Conservation (phyloP, 2,113 vertebrate genomes). For the Meleagris gallopavo region DNA sequence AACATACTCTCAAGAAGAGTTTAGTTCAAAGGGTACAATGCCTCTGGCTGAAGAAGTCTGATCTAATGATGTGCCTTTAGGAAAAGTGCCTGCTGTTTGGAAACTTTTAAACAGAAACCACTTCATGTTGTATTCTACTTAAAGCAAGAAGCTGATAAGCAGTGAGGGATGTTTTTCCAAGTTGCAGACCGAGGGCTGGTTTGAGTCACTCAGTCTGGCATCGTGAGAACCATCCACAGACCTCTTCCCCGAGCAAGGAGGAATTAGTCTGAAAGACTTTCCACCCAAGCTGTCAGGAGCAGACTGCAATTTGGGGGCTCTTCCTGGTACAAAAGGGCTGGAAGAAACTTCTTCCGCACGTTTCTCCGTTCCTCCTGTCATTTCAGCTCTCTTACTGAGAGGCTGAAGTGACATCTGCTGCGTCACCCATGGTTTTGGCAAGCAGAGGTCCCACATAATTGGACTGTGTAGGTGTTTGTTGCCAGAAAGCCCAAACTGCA, state of each 20-base stretch:
- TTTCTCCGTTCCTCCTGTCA: neutral
- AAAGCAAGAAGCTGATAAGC: neutral
- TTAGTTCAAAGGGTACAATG: neutral
- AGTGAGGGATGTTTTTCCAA: neutral
- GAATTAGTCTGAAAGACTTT: neutral
- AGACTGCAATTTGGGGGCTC: fast-evolving
- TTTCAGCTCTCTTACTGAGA: neutral
- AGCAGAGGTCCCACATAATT: fast-evolving
- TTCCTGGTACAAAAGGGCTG: neutral
- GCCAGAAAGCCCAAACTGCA: neutral
- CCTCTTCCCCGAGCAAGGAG: fast-evolving
- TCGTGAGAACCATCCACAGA: neutral
- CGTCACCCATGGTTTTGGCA: neutral
- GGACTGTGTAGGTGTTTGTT: fast-evolving
- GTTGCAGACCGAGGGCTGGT: fast-evolving
- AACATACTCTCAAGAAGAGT: neutral
- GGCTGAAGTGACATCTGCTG: neutral
- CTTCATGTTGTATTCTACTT: neutral
- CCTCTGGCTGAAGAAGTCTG: neutral
- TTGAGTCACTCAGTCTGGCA: neutral
- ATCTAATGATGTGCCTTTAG: neutral
- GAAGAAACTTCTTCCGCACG: neutral
- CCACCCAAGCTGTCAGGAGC: neutral
- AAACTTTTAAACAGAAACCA: neutral
- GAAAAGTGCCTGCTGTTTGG: neutral